Base-by-base conservation (phyloP, 1,140 invertebrate species). In the Macrobrachium rosenbergii region DNA sequence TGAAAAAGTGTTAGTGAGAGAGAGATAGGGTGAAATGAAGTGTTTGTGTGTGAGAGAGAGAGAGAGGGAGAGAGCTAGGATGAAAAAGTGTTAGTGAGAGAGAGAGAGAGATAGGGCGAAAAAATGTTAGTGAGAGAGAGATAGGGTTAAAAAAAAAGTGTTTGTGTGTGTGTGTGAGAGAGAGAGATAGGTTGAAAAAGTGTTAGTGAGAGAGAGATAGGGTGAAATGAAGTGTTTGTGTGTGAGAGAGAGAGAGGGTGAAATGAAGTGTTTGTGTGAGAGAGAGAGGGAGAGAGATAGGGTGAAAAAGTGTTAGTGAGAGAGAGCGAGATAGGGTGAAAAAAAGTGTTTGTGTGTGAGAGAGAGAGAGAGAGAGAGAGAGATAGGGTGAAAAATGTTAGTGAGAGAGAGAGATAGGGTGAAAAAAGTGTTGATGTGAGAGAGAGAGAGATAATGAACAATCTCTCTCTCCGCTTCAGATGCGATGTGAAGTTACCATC, bases 351-450 rank as follows among this genome's bases (percentile, higher is more conserved):
- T n/a, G n/a, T n/a, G n/a, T n/a, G n/a, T n/a, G 64, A 67, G 64
- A 67, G 64, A 67, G 12, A 67, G 64, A 67, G 64, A 67, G 64
- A 67, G 64, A 67, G 64, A 67, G 64, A 67, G 64, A 67, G n/a
- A n/a, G n/a, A n/a, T n/a, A n/a, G n/a, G n/a, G n/a, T n/a, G n/a
- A n/a, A n/a, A n/a, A n/a, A n/a, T 75, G 12, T 75, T n/a, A n/a
- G n/a, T 8, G 64, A 67, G 64, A 67, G 64, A 67, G n/a, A n/a
- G n/a, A n/a, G n/a, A n/a, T n/a, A n/a, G n/a, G n/a, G n/a, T n/a
- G n/a, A n/a, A n/a, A n/a, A n/a, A n/a, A n/a, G n/a, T n/a, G n/a
- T n/a, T n/a, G n/a, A n/a, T n/a, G n/a, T n/a, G n/a, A 67, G 64
- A 67, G 64, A 67, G 64, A 67, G 64, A 67, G 64, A 67, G 64